phyloP scores from a whole-genome alignment of 1,140 invertebrate species.

The Agrypnia vestita region DNA sequence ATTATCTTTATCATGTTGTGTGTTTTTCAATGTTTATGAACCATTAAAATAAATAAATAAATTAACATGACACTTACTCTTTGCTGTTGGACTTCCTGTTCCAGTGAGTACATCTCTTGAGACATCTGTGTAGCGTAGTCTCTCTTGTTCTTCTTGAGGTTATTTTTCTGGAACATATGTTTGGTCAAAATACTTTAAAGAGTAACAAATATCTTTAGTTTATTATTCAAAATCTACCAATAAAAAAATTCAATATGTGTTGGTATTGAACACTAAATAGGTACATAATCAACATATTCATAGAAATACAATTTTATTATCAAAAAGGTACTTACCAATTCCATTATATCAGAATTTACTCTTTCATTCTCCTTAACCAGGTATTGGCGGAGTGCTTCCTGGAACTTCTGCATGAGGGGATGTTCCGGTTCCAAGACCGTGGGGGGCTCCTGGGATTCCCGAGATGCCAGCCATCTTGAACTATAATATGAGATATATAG shows the following conservation, averaged over 20 bases:
- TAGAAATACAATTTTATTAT: neutral
- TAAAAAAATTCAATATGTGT: too few species aligned
- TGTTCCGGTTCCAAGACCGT: conserved; percentile 69
- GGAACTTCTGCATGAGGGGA: conserved; percentile 71
- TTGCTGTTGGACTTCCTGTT: conserved; percentile 69
- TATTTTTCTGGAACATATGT: conserved; percentile 64
- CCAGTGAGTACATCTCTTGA: conserved; percentile 66
- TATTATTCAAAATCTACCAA: too few species aligned
- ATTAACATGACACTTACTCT: conserved; percentile 63
- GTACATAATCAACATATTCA: neutral
- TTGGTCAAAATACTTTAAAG: neutral
- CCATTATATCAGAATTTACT: conserved; percentile 67
- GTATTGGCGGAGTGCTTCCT: conserved; percentile 67
- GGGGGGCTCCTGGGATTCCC: conserved; percentile 62
- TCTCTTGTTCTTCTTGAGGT: conserved; percentile 65
- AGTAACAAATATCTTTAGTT: neutral
- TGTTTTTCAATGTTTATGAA: too few species aligned
- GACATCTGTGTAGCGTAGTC: conserved; percentile 67
- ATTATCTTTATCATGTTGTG: too few species aligned
- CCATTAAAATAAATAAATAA: too few species aligned
- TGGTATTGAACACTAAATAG: too few species aligned
- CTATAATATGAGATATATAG: neutral
- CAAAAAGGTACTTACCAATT: conserved; percentile 63
- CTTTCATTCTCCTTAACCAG: conserved; percentile 68
- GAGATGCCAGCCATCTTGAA: conserved; percentile 34